Base-by-base conservation (phyloP, 2,113 vertebrate genomes). In the Scatophagus argus region DNA sequence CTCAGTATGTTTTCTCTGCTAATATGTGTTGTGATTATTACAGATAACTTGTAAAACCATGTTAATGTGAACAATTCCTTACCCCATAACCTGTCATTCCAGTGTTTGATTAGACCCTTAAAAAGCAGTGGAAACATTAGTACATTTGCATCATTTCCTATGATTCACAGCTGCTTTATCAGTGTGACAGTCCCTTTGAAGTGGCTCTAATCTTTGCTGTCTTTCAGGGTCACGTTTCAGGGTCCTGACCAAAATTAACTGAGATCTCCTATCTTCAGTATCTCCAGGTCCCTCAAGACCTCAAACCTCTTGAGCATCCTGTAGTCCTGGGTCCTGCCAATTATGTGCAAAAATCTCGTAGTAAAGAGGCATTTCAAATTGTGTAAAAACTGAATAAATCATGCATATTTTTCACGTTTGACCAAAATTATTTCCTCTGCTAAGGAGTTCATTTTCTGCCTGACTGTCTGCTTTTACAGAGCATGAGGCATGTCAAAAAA, bases 181-280 rank as follows among this genome's bases (percentile, higher is more conserved):
- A 66, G 54, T 58, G 55, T 19, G 59, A 38, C 65, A 31, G 11
- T 36, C 1, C 65, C 47, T 67, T 69, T 41, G 32, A 44, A 39
- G 29, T 2, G 25, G 62, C 23, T 29, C 39, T 31, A 63, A 79
- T 83, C 34, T 32, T 55, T 29, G 32, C 19, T 19, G 58, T 43
- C 52, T 56, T 51, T 85, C 69, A 74, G 29, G 80, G 85, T 75
- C 62, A 76, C 44, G 41, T 73, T 43, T 74, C 59, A 74, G 4
- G 2, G 72, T 16, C 71, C 49, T 55, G 21, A 14, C 49, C 34
- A 69, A 71, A 77, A n/a, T 52, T 0, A 38, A 12, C 16, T 36
- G 38, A 71, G 27, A 58, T 54, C 4, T 71, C n/a, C n/a, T n/a
- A n/a, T n/a, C 12, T 31, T 60, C 11, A 68, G 25, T n/a, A n/a